Percentiles rank a stretch among this genome's conserved stretches.
Evolutionary conservation across 2,888 invertebrate genomes (phyloP).

Genomic region (Hartigia nigra): DNA sequence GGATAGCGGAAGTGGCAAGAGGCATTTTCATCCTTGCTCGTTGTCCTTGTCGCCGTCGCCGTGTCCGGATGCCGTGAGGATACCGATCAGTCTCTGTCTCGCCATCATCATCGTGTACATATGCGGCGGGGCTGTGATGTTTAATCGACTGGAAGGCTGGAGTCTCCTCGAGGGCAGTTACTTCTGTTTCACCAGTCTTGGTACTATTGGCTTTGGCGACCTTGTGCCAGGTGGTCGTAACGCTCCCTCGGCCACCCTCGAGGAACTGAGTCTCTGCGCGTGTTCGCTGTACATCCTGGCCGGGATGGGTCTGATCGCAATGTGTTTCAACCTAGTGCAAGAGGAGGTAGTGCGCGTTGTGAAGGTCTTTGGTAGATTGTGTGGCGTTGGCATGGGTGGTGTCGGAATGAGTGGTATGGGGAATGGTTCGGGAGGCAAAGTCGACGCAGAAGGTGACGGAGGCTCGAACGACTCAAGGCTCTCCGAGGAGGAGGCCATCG

Average conservation of each 20-base stretch:
- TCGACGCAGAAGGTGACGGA: conserved; percentile 47
- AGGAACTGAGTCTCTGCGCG: conserved; percentile 78
- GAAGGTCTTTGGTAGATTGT: conserved; percentile 67
- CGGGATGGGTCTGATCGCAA: conserved; percentile 87
- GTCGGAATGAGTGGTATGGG: conserved; percentile 45
- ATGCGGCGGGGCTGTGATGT: conserved; percentile 88
- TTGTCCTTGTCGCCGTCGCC: conserved; percentile 49
- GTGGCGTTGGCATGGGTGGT: conserved; percentile 49
- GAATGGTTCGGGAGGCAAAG: conserved; percentile 48
- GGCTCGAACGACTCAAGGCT: conserved; percentile 51
- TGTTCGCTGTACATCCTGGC: conserved; percentile 85
- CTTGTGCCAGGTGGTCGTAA: conserved; percentile 74
- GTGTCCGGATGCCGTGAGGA: conserved; percentile 73
- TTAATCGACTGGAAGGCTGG: conserved; percentile 93
- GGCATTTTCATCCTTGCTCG: conserved; percentile 57
- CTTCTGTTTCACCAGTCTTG: conserved; percentile 82
- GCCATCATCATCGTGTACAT: conserved; percentile 88
- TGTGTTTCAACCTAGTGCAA: conserved; percentile 88
- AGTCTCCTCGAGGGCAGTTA: conserved; percentile 87
- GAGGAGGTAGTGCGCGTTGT: conserved; percentile 76
- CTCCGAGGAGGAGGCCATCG: conserved; percentile 66
- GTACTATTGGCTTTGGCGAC: conserved; percentile 88
- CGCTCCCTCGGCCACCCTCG: conserved; percentile 66
- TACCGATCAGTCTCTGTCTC: conserved; percentile 89
- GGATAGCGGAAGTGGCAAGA: conserved; percentile 49